phyloP scores from a whole-genome alignment of 1,140 invertebrate species.

The Saccostrea cuccullata region DNA sequence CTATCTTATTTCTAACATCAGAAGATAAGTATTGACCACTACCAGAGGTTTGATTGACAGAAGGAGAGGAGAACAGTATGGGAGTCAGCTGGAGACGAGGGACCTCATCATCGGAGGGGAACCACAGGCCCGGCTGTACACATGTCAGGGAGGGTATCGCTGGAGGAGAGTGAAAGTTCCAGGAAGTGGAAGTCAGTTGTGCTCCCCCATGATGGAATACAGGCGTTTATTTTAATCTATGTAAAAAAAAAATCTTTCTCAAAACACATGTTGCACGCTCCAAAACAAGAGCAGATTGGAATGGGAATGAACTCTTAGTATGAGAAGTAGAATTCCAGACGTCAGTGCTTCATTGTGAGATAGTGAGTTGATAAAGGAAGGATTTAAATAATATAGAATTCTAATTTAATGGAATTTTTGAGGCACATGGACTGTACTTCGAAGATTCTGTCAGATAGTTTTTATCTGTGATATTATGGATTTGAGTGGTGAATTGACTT shows the following conservation, averaged over 20 bases:
- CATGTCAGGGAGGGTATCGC: background rate
- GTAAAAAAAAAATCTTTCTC: conserved; percentile 14
- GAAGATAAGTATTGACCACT: background rate
- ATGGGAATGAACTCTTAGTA: conserved; percentile 5
- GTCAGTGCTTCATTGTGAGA: background rate
- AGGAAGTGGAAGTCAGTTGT: conserved; percentile 12
- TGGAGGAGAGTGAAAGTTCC: conserved; percentile 19
- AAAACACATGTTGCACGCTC: conserved; percentile 27
- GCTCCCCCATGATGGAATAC: conserved; percentile 15
- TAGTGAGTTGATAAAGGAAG: background rate
- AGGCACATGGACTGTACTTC: background rate
- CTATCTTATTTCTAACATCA: background rate
- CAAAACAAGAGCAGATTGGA: conserved; percentile 17
- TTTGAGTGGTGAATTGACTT: background rate
- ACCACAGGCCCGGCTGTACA: background rate
- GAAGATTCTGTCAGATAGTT: background rate
- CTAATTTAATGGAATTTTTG: conserved; percentile 22
- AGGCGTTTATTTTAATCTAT: conserved; percentile 27
- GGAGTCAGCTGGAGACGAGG: background rate
- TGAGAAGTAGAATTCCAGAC: conserved; percentile 11
- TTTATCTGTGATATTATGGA: conserved; percentile 29
- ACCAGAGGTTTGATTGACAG: background rate
- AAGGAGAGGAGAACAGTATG: background rate
- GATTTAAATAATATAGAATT: background rate
- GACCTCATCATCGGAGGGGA: background rate